phyloP scores from a whole-genome alignment of 2,888 invertebrate species.

The Cheilosia soror region DNA sequence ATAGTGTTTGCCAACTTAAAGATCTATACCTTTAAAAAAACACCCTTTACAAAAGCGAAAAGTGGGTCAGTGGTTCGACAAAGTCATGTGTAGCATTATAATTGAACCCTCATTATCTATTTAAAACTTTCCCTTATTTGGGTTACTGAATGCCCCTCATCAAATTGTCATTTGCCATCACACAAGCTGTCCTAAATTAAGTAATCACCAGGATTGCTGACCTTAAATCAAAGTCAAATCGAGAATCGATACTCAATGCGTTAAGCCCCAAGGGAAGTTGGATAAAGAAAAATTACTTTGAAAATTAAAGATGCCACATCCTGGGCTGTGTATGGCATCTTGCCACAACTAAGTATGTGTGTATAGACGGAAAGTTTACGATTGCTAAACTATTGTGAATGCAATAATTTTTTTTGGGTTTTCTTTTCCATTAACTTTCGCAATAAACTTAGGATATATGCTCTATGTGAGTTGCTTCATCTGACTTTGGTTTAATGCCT shows the following conservation, averaged over 20 bases:
- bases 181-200: constrained; percentile 61
- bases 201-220: constrained; percentile 59
- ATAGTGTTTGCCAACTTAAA: too few species aligned
- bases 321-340: constrained; percentile 29
- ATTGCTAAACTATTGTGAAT: constrained; percentile 56
- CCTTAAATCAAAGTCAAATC: constrained; percentile 63
- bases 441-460: constrained; percentile 19
- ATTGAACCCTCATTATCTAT: constrained; percentile 37
- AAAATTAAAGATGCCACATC: constrained; percentile 60
- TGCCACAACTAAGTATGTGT: constrained; percentile 17
- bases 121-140: constrained; percentile 9
- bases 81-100: constrained; percentile 4
- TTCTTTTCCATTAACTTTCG: constrained; percentile 52
- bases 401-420: constrained; percentile 50
- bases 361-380: constrained; percentile 34
- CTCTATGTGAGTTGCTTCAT: too few species aligned
- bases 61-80: too few species aligned
- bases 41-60: too few species aligned
- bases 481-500: too few species aligned
- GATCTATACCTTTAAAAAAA: too few species aligned
- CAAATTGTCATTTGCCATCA: constrained; percentile 48
- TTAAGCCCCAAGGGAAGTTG: neutral
- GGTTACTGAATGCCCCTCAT: constrained; percentile 9
- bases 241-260: constrained; percentile 55
- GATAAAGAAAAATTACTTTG: neutral